Base-by-base conservation (phyloP, 2,888 invertebrate genomes). In the Coleophora deauratella region DNA sequence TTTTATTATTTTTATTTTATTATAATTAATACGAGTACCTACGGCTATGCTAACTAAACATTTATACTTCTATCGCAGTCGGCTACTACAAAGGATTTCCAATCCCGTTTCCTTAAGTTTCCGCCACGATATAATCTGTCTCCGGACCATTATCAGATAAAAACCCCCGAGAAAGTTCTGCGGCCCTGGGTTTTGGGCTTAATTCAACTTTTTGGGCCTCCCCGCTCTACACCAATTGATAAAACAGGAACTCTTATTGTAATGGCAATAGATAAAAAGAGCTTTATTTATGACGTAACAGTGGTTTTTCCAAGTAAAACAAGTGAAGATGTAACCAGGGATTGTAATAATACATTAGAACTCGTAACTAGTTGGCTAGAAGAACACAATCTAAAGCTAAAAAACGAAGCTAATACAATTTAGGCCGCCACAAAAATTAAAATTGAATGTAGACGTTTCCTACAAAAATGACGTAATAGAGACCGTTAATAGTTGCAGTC, bases 41-140 rank as follows among this genome's bases (percentile, higher is more conserved):
- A 21, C 3, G 6, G 21, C 21, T 21, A 21, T 21, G 6, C 21
- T 21, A 21, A 3, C 21, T 21, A 21, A 21, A 21, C 21, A 21
- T 21, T 21, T 21, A 21, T 21, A 21, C 21, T 6, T 21, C 21
- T 6, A 21, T 21, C 21, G 21, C 21, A 21, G 21, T 21, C 21
- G 21, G 21, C 21, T 21, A 34, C 21, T 21, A 21, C 21, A 21
- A 21, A 21, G 21, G 21, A 21, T 21, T 21, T 21, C 21, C 21
- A 31, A 31, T 31, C 31, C 36, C 33, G 45, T 45, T 41, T 33
- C 41, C 40, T 37, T 41, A 48, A 49, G 50, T 51, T 45, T 47
- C 51, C 43, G 37, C 43, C 47, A 50, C 56, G 59, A 59, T 62
- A 61, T 61, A 65, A 64, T 65, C 61, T 65, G 61, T 66, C 61